Conservation (phyloP, 2,113 vertebrate genomes). For the Cisticola juncidis region DNA sequence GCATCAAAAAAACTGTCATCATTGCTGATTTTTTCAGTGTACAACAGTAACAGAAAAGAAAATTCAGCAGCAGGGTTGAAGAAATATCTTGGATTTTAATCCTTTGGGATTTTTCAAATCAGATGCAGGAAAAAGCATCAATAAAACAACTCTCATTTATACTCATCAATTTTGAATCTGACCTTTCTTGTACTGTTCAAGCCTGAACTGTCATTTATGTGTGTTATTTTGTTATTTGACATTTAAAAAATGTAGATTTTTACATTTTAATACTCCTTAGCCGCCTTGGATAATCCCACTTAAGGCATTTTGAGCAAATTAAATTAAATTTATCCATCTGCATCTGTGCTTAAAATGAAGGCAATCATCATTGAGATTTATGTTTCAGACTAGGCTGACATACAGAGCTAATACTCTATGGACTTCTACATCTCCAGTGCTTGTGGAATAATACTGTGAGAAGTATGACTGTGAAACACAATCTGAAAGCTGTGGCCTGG, state of each 20-base stretch:
- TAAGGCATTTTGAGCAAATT: background rate
- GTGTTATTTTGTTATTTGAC: background rate
- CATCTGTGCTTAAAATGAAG: background rate
- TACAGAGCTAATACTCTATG: background rate
- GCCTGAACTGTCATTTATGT: background rate
- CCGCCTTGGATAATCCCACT: background rate
- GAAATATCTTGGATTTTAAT: background rate
- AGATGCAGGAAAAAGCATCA: background rate
- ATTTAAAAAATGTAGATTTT: background rate
- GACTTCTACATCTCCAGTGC: background rate
- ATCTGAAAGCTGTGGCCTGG: background rate
- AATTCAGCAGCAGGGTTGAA: background rate
- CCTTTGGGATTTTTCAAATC: background rate
- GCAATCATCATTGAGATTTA: background rate
- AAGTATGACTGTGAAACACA: background rate
- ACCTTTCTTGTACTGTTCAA: background rate
- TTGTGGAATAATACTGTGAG: background rate
- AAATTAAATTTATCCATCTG: background rate
- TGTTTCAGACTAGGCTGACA: background rate
- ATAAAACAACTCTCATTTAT: background rate
- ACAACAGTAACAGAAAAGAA: background rate
- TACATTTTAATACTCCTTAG: background rate
- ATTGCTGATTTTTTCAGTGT: background rate
- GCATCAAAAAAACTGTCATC: background rate
- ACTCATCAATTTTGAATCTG: background rate